phyloP scores from a whole-genome alignment of 2,797 vertebrate species.

The Mergus octosetaceus region DNA sequence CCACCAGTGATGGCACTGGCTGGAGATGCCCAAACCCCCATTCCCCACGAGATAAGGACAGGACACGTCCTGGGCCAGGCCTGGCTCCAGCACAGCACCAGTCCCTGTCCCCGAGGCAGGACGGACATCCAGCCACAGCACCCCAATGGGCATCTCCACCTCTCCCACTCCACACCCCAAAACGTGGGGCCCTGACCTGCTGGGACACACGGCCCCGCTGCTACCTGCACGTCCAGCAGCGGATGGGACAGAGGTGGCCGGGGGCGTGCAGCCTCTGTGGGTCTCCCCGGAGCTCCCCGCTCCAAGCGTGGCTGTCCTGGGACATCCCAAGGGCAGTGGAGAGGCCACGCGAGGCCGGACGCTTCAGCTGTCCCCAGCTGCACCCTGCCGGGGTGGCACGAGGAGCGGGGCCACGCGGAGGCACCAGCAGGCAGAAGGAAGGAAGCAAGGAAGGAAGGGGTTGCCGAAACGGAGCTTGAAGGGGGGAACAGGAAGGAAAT shows the following conservation, averaged over 20 bases:
- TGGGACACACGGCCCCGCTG: not conserved
- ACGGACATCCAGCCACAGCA: not conserved
- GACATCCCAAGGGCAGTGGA: rapidly evolving
- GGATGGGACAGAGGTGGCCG: not conserved
- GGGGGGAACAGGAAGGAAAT: not conserved
- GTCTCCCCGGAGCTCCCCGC: not conserved
- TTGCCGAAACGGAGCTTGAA: constrained; percentile 40
- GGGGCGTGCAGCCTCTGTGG: not conserved
- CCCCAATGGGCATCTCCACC: not conserved
- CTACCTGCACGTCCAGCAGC: no score
- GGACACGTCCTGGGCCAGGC: not conserved
- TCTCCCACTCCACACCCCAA: not conserved
- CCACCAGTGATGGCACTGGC: not conserved
- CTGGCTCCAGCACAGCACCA: not conserved
- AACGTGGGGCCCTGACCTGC: rapidly evolving
- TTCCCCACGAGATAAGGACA: rapidly evolving
- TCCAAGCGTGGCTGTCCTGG: rapidly evolving
- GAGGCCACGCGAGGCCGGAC: not conserved
- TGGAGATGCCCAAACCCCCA: no score
- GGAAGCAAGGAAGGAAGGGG: not conserved
- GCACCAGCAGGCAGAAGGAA: not conserved
- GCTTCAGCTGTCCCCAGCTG: not conserved
- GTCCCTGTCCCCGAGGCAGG: not conserved
- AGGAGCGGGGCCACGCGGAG: not conserved
- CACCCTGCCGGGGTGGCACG: not conserved